Evolutionary conservation across 2,888 invertebrate species (phyloP).

Genomic region (Mamestra brassicae): DNA sequence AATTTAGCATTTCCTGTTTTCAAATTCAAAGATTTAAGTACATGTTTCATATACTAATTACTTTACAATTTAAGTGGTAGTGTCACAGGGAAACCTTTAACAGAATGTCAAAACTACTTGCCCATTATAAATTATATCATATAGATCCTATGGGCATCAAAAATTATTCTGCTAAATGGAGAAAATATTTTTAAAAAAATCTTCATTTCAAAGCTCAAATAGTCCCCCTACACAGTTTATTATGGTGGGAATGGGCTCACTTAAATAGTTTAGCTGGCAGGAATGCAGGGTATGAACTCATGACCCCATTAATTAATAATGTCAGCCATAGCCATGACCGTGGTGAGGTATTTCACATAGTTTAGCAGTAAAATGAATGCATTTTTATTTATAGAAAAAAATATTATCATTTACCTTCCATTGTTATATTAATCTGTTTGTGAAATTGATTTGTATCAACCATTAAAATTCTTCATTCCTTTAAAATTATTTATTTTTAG

Average conservation of each 20-base stretch:
- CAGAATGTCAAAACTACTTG: background rate
- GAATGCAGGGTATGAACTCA: slow-evolving; percentile 29
- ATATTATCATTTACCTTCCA: background rate
- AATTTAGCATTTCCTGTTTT: slow-evolving; percentile 32
- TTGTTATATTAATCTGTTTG: background rate
- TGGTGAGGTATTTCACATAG: slow-evolving; percentile 1
- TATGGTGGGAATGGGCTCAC: slow-evolving; percentile 37
- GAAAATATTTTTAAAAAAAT: background rate
- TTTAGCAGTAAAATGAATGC: background rate
- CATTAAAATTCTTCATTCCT: slow-evolving; percentile 4
- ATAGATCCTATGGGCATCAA: no score
- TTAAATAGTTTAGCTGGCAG: slow-evolving; percentile 8
- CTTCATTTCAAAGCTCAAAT: background rate
- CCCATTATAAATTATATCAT: background rate
- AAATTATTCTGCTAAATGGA: background rate
- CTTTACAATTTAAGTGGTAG: no score
- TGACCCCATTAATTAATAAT: slow-evolving; percentile 47
- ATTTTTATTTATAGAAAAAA: slow-evolving; percentile 2
- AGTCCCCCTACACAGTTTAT: slow-evolving; percentile 16
- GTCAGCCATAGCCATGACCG: background rate
- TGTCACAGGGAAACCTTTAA: no score
- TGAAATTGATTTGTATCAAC: background rate
- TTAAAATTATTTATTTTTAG: background rate
- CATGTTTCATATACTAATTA: background rate
- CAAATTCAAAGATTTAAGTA: background rate